Base-by-base conservation (phyloP, 2,113 vertebrate genomes). In the Aspiorhynchus laticeps region DNA sequence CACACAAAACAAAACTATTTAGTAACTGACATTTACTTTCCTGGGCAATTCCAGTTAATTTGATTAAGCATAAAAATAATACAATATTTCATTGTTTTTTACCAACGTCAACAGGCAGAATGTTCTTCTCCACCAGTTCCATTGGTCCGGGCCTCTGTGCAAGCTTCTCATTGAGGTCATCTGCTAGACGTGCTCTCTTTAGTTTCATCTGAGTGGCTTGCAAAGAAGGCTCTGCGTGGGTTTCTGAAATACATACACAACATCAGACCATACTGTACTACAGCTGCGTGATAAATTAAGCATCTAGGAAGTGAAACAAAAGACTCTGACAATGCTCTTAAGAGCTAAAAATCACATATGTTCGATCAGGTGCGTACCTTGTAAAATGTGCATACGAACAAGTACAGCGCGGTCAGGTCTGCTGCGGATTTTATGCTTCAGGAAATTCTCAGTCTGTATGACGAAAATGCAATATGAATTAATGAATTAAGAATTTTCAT, bases 361-460 rank as follows among this genome's bases (percentile, higher is more conserved):
- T 21, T 69, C 21, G 31, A 21, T 61, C 5, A 36, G 51, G 38
- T 43, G 43, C 88, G 5, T 92, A 99, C 98, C 98, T 95, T 99
- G 97, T 17, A 99, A 95, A 93, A 99, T 99, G 92, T 99, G 98
- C 98, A 99, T 99, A 92, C 98, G 97, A 92, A 99, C 96, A 88
- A 99, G 94, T 92, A 99, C 98, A 10, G 98, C 97, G 59, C 98
- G 95, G 86, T 99, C 97, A 0, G 98, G 98, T 85, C 98, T 94
- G 90, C 97, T 99, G 84, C 97, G 95, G 88, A 99, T 99, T 95
- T 99, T 99, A 93, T 99, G 97, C 93, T 99, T 99, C 93, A 99
- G 92, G 92, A 99, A 99, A 91, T 98, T 99, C 88, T 99, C 98
- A 2, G 98, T 99, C 98, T 99, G 90, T 17, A 80, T n/a, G 63